Evolutionary conservation across 2,888 invertebrate species (phyloP).

Genomic region (Synergus itoensis): DNA sequence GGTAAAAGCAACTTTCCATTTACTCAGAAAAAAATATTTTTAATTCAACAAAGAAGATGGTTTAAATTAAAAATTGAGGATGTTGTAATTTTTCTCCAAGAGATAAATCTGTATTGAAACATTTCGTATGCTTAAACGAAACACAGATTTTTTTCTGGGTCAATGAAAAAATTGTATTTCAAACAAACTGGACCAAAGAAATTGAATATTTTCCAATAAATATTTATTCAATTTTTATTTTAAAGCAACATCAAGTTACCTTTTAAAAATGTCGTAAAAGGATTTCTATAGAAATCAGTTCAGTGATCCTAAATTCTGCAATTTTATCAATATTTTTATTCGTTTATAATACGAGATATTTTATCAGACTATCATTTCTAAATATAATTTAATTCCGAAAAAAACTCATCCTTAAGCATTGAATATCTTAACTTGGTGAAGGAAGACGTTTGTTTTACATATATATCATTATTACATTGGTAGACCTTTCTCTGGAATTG

Average conservation of each 20-base stretch:
- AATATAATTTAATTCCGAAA: neutral
- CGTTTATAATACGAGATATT: neutral
- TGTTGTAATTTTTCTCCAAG: too few species aligned
- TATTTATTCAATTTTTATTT: neutral
- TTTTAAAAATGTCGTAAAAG: too few species aligned
- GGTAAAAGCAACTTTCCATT: neutral
- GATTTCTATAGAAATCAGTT: too few species aligned
- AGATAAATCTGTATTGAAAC: neutral
- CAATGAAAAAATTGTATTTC: neutral
- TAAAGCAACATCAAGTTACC: neutral
- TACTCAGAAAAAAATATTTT: neutral
- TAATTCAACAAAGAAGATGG: neutral
- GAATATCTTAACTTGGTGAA: slow-evolving; percentile 16
- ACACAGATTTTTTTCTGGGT: neutral
- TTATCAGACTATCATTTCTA: neutral
- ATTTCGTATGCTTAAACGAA: neutral
- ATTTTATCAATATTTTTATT: neutral
- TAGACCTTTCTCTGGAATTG: slow-evolving; percentile 12
- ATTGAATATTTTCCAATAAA: neutral
- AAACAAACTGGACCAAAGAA: neutral
- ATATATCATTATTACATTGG: neutral
- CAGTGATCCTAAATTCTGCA: neutral
- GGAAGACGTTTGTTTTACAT: neutral
- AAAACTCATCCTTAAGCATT: neutral
- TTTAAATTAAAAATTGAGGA: neutral